Evolutionary conservation across 2,113 vertebrate genomes (phyloP).

Genomic region (Hucho hucho): DNA sequence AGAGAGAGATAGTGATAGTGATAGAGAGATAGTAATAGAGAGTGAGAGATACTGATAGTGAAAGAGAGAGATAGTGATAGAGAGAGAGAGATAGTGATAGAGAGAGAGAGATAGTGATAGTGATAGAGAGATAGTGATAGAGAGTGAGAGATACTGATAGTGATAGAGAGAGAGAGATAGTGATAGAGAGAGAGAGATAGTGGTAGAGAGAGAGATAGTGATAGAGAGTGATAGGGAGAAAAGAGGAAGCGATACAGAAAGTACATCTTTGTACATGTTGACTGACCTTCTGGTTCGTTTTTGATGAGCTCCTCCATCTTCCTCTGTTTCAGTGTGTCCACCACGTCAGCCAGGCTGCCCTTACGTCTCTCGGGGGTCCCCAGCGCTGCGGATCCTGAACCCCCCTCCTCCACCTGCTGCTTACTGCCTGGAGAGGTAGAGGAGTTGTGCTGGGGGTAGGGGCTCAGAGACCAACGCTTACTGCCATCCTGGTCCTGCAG

Average conservation of each 20-base stretch:
- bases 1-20: background rate
- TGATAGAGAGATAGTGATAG: background rate
- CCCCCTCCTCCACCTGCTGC: conserved; percentile 72
- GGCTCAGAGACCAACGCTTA: conserved; percentile 88
- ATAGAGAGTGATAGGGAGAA: conserved; percentile 4
- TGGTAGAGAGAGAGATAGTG: conserved; percentile 23
- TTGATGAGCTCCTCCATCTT: conserved; percentile 99
- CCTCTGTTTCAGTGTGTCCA: conserved; percentile 97
- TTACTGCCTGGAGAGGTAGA: conserved; percentile 96
- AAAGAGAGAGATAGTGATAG: too few relatives aligned
- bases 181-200: conserved; percentile 20
- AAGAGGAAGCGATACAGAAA: background rate
- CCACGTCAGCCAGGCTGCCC: conserved; percentile 96
- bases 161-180: conserved; percentile 39
- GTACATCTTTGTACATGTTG: background rate
- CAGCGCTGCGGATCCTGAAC: conserved; percentile 76
- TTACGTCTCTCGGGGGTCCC: conserved; percentile 96
- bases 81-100: background rate
- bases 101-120: too few relatives aligned
- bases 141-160: background rate
- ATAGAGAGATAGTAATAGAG: too few relatives aligned
- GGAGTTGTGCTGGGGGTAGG: conserved; percentile 93
- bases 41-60: too few relatives aligned
- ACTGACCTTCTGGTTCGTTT: conserved; percentile 97
- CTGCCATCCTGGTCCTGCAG: conserved; percentile 89